phyloP scores from a whole-genome alignment of 2,888 invertebrate species.

The Leptinotarsa haldemani region DNA sequence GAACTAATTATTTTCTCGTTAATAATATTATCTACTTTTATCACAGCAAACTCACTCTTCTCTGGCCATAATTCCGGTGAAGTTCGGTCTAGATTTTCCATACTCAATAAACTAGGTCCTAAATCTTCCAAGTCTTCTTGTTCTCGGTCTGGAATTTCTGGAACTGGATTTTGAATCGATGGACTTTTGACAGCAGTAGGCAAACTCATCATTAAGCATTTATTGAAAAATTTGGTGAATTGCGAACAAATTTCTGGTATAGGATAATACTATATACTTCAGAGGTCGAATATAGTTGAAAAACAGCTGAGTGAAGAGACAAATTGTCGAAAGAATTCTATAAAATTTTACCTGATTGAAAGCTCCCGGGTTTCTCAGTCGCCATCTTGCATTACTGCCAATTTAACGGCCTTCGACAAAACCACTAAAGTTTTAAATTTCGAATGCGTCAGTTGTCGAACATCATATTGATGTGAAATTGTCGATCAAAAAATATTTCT shows the following conservation, averaged over 20 bases:
- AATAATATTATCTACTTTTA: neutral
- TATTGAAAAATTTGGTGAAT: slow-evolving; percentile 5
- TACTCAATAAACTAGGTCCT: slow-evolving; percentile 84
- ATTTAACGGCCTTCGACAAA: slow-evolving; percentile 47
- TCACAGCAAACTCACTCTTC: slow-evolving; percentile 75
- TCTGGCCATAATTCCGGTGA: slow-evolving; percentile 98
- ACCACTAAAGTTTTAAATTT: slow-evolving; percentile 44
- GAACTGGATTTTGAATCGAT: slow-evolving; percentile 39
- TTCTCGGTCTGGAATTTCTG: slow-evolving; percentile 49
- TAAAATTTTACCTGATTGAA: slow-evolving; percentile 71
- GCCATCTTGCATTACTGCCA: slow-evolving; percentile 71
- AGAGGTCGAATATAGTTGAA: slow-evolving; percentile 3
- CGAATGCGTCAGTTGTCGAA: slow-evolving; percentile 14
- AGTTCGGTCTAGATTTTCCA: slow-evolving; percentile 92
- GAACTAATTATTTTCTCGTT: slow-evolving; percentile 71
- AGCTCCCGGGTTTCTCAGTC: slow-evolving; percentile 74
- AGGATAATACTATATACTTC: neutral
- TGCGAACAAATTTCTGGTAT: neutral
- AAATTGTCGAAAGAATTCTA: slow-evolving; percentile 36
- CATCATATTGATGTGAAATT: neutral
- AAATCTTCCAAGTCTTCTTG: slow-evolving; percentile 57
- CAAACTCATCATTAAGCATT: slow-evolving; percentile 6
- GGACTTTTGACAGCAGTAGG: slow-evolving; percentile 48
- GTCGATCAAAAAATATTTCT: neutral
- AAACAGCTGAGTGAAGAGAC: neutral